Conservation (phyloP, 2,888 invertebrate genomes). For the Digitonthophagus gazella region DNA sequence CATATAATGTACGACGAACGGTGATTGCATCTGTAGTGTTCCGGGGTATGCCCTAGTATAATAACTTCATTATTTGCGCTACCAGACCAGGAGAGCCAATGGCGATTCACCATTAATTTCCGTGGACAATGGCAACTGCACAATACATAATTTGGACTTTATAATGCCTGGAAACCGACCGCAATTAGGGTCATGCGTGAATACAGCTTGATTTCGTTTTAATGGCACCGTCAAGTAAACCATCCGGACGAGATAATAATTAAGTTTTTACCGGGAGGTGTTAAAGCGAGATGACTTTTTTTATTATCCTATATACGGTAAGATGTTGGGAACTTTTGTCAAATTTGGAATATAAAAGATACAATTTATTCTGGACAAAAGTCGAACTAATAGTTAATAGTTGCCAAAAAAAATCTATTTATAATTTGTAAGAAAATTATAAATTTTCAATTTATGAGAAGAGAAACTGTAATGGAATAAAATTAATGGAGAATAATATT, state of each 20-base stretch:
- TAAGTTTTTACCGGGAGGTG: slow-evolving; percentile 11
- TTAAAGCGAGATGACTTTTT: neutral
- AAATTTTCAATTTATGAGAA: neutral
- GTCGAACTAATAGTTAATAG: neutral
- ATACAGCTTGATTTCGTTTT: slow-evolving; percentile 31
- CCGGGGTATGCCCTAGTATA: slow-evolving; percentile 38
- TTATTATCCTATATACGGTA: neutral
- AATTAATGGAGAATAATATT: too few species aligned
- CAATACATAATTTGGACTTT: slow-evolving; percentile 37
- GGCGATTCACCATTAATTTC: slow-evolving; percentile 34
- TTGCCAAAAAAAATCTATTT: slow-evolving; percentile 3
- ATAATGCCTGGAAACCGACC: slow-evolving; percentile 36
- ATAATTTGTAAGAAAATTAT: neutral
- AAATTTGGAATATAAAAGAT: slow-evolving; percentile 13
- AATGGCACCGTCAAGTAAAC: slow-evolving; percentile 12
- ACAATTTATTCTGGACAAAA: slow-evolving; percentile 9
- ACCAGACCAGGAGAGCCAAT: slow-evolving; percentile 37
- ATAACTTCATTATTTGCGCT: slow-evolving; percentile 44
- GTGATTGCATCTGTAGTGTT: slow-evolving; percentile 33
- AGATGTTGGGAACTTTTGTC: slow-evolving; percentile 7
- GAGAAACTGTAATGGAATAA: neutral
- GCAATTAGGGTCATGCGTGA: slow-evolving; percentile 42
- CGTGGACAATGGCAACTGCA: slow-evolving; percentile 40
- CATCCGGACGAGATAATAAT: slow-evolving; percentile 11
- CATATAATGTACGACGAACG: slow-evolving; percentile 8